Conservation (phyloP, 2,797 vertebrate species). For the Amazona finschi region DNA sequence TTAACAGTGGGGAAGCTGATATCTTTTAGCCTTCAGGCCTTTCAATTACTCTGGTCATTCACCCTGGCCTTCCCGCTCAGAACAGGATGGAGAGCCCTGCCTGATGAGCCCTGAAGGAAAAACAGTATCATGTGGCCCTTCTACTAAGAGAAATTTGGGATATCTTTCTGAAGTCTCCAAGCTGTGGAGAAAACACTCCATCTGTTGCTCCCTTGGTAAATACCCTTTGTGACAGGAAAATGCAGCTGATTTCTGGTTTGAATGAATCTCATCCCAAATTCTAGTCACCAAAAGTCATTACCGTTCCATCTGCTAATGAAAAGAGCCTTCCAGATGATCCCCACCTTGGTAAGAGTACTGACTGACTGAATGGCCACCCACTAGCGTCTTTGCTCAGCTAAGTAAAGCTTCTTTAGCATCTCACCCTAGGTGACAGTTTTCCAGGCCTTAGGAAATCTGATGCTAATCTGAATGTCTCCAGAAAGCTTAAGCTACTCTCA, state of each 20-base stretch:
- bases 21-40: not conserved
- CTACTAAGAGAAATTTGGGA: not conserved
- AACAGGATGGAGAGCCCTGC: not conserved
- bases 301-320: not conserved
- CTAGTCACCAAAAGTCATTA: not conserved
- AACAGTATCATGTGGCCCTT: accelerated
- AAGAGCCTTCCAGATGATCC: not conserved
- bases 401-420: not conserved
- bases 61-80: not conserved
- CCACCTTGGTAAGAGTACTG: not conserved
- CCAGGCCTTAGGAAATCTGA: not conserved
- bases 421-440: not conserved
- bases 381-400: not conserved
- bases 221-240: not conserved
- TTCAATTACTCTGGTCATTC: not conserved
- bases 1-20: not conserved
- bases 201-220: not conserved
- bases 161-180: not conserved
- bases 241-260: not conserved
- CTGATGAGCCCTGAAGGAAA: not conserved
- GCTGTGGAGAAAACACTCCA: not conserved
- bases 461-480: not conserved
- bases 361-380: not conserved
- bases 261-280: not conserved
- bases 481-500: not conserved